Evolutionary conservation across 2,797 vertebrate genomes (phyloP).

Genomic region (Anguilla obscura): DNA sequence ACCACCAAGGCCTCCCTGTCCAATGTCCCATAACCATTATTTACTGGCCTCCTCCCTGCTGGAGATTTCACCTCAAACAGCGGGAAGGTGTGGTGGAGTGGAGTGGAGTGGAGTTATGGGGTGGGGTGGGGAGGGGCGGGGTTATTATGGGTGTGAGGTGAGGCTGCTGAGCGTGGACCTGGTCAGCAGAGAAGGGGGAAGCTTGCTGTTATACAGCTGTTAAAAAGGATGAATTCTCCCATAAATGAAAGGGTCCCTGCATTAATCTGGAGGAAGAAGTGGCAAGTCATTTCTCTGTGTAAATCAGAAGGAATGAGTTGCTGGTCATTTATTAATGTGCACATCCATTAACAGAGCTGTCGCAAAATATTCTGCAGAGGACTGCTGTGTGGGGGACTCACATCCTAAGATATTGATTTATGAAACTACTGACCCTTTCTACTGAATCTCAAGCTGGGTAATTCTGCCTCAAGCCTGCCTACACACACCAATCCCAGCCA

Average conservation of each 20-base stretch:
- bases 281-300: conserved; percentile 26
- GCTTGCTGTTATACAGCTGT: fast-evolving
- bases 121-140: neutral
- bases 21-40: neutral
- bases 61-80: conserved; percentile 13
- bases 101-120: no score
- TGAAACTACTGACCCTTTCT: conserved; percentile 5
- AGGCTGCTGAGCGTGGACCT: conserved; percentile 39
- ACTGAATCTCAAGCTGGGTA: conserved; percentile 17
- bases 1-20: neutral
- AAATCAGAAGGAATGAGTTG: conserved; percentile 33
- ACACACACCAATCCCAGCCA: neutral
- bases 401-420: conserved; percentile 36
- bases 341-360: conserved; percentile 39
- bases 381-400: conserved; percentile 27
- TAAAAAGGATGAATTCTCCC: neutral
- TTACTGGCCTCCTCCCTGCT: neutral
- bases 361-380: conserved; percentile 24
- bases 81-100: neutral
- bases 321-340: conserved; percentile 17
- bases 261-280: conserved; percentile 32
- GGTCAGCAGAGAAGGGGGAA: conserved; percentile 22
- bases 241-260: neutral
- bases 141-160: no score
- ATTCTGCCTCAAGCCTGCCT: neutral